Evolutionary conservation across 2,113 vertebrate species (phyloP).

Genomic region (Daubentonia madagascariensis): DNA sequence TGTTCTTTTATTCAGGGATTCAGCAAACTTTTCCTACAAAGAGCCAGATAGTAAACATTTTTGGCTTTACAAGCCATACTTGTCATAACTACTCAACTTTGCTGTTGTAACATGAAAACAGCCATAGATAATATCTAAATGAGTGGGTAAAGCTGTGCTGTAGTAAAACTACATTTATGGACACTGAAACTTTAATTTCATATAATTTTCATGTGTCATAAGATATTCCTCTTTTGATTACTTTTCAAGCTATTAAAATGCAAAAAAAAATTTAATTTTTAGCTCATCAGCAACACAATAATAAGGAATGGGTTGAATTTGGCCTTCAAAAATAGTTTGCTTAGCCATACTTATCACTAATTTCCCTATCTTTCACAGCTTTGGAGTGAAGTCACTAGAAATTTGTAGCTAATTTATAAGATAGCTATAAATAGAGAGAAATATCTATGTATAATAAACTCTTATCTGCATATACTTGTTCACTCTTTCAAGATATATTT

Average conservation of each 20-base stretch:
- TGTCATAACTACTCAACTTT: not conserved
- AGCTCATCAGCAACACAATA: not conserved
- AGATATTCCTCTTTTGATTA: not conserved
- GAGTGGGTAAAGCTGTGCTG: not conserved
- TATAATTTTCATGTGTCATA: not conserved
- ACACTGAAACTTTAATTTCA: constrained; percentile 6
- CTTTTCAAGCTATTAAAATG: not conserved
- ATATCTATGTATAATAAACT: not conserved
- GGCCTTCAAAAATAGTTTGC: not conserved
- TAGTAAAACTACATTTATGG: not conserved
- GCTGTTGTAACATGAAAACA: not conserved
- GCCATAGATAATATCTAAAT: not conserved
- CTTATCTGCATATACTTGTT: not conserved
- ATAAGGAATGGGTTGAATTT: not conserved
- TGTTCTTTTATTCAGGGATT: not conserved
- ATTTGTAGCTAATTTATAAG: not conserved
- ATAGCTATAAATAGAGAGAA: not conserved
- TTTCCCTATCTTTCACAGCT: not conserved
- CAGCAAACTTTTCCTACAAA: not conserved
- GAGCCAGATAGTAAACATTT: not conserved
- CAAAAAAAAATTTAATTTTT: not conserved
- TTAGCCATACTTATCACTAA: not conserved
- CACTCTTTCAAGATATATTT: not conserved
- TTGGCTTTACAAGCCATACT: not conserved
- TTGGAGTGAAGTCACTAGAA: not conserved